Evolutionary conservation across 2,888 invertebrate genomes (phyloP).

Genomic region (Drosophila subsilvestris): DNA sequence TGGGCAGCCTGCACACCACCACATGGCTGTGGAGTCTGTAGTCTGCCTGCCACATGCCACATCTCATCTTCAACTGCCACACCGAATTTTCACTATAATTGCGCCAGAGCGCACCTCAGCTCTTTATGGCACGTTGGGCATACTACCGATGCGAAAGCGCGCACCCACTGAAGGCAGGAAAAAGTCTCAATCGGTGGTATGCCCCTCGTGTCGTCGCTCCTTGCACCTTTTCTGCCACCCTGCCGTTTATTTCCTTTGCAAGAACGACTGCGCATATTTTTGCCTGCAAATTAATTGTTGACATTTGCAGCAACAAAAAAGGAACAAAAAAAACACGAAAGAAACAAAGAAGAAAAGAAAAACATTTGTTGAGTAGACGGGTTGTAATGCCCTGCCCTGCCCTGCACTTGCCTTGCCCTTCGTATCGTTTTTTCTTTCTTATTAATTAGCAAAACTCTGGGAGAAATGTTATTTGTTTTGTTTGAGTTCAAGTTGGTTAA

Average conservation of each 20-base stretch:
- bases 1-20: conserved; percentile 21
- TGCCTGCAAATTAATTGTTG: conserved; percentile 52
- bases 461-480: conserved; percentile 43
- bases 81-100: conserved; percentile 44
- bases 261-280: conserved; percentile 48
- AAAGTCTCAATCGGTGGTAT: no score
- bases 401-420: not conserved
- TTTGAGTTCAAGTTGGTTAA: conserved; percentile 43
- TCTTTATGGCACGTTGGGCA: not conserved
- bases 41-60: conserved; percentile 26
- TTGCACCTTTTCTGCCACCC: conserved; percentile 14
- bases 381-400: conserved; percentile 6
- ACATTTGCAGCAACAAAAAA: conserved; percentile 45
- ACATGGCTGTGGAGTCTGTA: not conserved
- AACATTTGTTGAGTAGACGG: conserved; percentile 31
- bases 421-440: conserved; percentile 1
- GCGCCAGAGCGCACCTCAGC: conserved; percentile 21
- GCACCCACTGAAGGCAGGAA: no score
- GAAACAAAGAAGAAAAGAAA: conserved; percentile 18
- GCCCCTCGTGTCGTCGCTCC: not conserved
- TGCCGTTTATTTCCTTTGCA: conserved; percentile 39
- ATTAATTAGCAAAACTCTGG: conserved; percentile 43
- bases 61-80: conserved; percentile 25
- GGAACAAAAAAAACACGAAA: conserved; percentile 12
- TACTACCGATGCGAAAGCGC: no score